Base-by-base conservation (phyloP, 2,797 vertebrate species). In the Danio albolineatus region DNA sequence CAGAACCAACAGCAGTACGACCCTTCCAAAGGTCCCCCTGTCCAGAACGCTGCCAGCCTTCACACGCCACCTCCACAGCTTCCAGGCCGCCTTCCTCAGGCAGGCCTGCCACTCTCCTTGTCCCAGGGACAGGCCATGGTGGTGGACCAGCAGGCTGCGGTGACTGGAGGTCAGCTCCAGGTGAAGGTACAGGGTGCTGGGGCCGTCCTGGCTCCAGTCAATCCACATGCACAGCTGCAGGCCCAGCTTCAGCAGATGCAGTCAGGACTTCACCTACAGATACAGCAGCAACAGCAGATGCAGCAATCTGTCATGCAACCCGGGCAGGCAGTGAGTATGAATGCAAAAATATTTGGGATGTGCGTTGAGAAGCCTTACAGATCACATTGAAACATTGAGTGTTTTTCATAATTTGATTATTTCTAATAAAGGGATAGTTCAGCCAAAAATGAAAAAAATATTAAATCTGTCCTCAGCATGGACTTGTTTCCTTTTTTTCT, bases 11-110 rank as follows among this genome's bases (percentile, higher is more conserved):
- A 95, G 79, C 94, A 95, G 73, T 96, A 96, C 0, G 97, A 98
- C 90, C 96, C 94, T 3, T 98, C 97, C 57, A 97, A 97, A 90
- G 96, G 96, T 41, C 97, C 97, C 1, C 96, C 96, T 0, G 96
- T 97, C 82, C 95, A 97, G 93, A 97, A 97, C 2, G 96, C 96
- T 0, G 97, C 96, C 9, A 97, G 95, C 57, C 90, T 96, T 49
- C 96, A 97, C 87, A 97, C 95, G 0, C 96, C 96, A 0, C 96
- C 96, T 0, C 96, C 96, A 0, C 96, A 97, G 90, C 92, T 97
- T 72, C 96, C 96, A 0, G 89, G 92, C 41, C 92, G 96, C 51
- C 84, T 96, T 83, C 92, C 95, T 74, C 92, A 94, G 43, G 82
- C 92, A 0, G 87, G 94, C 16, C 89, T 97, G 14, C 93, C 97